phyloP scores from a whole-genome alignment of 2,888 invertebrate species.

The Brachyopa scutellaris region DNA sequence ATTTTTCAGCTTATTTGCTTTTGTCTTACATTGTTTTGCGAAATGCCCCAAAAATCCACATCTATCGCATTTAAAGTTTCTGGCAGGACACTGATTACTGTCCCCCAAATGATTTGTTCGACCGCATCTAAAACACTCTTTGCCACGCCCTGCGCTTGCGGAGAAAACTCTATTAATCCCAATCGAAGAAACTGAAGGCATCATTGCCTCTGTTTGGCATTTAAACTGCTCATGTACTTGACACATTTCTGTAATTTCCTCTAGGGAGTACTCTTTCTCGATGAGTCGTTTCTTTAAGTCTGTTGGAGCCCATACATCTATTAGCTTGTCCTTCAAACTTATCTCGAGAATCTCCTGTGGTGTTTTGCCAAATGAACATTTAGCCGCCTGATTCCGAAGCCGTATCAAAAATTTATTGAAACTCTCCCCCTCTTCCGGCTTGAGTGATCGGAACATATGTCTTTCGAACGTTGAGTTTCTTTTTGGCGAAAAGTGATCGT shows the following conservation, averaged over 20 bases:
- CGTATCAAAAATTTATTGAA: too few species aligned
- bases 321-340: conserved; percentile 65
- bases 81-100: not conserved
- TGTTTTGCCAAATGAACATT: too few species aligned
- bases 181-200: conserved; percentile 3
- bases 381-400: too few species aligned
- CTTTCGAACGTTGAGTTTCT: conserved; percentile 50
- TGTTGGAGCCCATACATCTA: conserved; percentile 53
- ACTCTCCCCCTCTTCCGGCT: too few species aligned
- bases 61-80: not conserved
- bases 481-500: conserved; percentile 49
- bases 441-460: too few species aligned
- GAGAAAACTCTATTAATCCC: conserved; percentile 8
- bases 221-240: too few species aligned
- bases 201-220: conserved; percentile 29
- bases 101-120: not conserved
- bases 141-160: too few species aligned
- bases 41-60: too few species aligned
- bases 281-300: conserved; percentile 26
- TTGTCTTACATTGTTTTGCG: too few species aligned
- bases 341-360: conserved; percentile 56
- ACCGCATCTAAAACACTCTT: too few species aligned
- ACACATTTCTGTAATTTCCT: conserved; percentile 7
- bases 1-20: too few species aligned
- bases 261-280: conserved; percentile 22